phyloP scores from a whole-genome alignment of 2,888 invertebrate species.

The Syritta pipiens region DNA sequence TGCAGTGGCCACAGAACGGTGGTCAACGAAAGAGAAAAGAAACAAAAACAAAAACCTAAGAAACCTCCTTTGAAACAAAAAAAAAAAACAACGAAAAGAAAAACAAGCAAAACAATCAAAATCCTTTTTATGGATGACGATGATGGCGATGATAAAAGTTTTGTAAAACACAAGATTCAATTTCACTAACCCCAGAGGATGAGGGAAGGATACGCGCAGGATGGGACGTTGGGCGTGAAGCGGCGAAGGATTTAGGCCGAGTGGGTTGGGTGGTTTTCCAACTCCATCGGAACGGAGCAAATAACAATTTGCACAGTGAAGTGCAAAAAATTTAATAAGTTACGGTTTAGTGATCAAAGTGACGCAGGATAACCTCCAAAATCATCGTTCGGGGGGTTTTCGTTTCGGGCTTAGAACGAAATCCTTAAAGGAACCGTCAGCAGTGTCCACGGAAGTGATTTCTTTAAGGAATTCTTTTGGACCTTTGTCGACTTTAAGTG shows the following conservation, averaged over 20 bases:
- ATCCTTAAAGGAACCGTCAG: no score
- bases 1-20: conserved; percentile 51
- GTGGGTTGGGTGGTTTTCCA: conserved; percentile 12
- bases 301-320: conserved; percentile 69
- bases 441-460: no score
- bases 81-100: not conserved
- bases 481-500: no score
- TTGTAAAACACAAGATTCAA: conserved; percentile 69
- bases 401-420: no score
- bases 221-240: no score
- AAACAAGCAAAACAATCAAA: conserved; percentile 57
- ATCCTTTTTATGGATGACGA: conserved; percentile 58
- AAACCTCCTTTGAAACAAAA: conserved; percentile 3
- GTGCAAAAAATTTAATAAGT: conserved; percentile 68
- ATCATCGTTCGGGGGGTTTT: conserved; percentile 45
- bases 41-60: conserved; percentile 1
- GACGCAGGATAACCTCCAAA: conserved; percentile 60
- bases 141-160: conserved; percentile 67
- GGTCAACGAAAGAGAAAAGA: conserved; percentile 26
- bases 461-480: no score
- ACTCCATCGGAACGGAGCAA: conserved; percentile 48
- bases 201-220: no score
- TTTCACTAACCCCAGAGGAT: conserved; percentile 44
- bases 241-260: no score
- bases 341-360: conserved; percentile 68